Conservation (phyloP, 2,797 vertebrate species). For the Loriculus beryllinus region DNA sequence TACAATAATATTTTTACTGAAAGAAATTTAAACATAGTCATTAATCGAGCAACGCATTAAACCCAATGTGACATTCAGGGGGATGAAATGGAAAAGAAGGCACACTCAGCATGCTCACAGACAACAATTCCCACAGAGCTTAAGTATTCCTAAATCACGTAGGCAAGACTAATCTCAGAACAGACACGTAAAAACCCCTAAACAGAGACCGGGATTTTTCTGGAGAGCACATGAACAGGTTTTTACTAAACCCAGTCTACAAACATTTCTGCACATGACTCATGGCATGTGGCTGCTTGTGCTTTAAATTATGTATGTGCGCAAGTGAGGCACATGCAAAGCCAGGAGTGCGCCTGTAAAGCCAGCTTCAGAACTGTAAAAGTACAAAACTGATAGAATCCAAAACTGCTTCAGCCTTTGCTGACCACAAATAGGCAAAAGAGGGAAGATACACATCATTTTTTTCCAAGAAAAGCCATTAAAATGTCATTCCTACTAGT, state of each 20-base stretch:
- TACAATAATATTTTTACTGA: constrained; percentile 24
- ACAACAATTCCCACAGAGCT: constrained; percentile 10
- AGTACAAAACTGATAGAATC: not conserved
- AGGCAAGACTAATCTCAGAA: constrained; percentile 36
- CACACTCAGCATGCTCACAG: not conserved
- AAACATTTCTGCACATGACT: not conserved
- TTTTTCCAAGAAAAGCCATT: not conserved
- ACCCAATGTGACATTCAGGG: not conserved
- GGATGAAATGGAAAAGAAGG: constrained; percentile 46
- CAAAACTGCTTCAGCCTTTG: not conserved
- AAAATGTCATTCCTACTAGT: constrained; percentile 13
- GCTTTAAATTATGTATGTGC: not conserved
- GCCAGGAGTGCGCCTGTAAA: not conserved
- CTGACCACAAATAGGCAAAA: not conserved
- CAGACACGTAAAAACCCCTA: not conserved
- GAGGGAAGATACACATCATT: not conserved
- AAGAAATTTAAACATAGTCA: not conserved
- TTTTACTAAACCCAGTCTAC: not conserved
- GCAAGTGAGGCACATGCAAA: not conserved
- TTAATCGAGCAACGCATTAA: not conserved
- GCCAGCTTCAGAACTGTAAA: not conserved
- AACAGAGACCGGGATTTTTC: not conserved
- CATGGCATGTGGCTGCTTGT: not conserved
- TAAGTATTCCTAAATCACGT: constrained; percentile 4
- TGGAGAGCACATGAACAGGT: not conserved